Conservation (phyloP, 2,797 vertebrate genomes). For the Protosalanx chinensis region DNA sequence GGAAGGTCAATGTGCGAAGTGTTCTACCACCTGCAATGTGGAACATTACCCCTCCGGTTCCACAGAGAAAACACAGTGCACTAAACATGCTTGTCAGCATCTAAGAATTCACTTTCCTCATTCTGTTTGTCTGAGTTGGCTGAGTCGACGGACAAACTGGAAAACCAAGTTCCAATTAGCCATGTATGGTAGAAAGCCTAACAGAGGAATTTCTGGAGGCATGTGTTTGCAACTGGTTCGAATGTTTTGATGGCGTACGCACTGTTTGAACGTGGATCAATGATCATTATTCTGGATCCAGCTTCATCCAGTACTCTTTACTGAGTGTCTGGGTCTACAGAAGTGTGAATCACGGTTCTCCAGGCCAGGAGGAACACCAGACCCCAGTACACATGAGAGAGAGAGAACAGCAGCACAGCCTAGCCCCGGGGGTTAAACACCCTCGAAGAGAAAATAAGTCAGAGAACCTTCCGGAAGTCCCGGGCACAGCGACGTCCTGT, state of each 20-base stretch:
- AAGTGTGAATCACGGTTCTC: too few species aligned
- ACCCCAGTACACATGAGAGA: background rate
- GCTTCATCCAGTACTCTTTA: background rate
- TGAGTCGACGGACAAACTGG: slow-evolving; percentile 52
- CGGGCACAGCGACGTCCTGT: slow-evolving; percentile 41
- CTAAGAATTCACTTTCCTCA: slow-evolving; percentile 33
- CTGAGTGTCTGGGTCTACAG: background rate
- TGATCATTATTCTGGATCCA: background rate
- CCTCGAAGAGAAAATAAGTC: slow-evolving; percentile 36
- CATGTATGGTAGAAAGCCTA: slow-evolving; percentile 10
- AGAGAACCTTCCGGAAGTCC: slow-evolving; percentile 45
- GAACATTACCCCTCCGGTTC: background rate
- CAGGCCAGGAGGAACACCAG: background rate
- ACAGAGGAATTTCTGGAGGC: slow-evolving; percentile 9
- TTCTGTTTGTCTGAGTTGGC: slow-evolving; percentile 38
- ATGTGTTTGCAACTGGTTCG: background rate
- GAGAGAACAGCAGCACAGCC: background rate
- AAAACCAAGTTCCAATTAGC: slow-evolving; percentile 54
- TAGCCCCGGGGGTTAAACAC: slow-evolving; percentile 19
- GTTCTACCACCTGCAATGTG: slow-evolving; percentile 3
- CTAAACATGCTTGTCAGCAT: slow-evolving; percentile 36
- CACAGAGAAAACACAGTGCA: background rate
- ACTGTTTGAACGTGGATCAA: background rate
- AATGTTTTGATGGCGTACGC: background rate
- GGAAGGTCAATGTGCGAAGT: slow-evolving; percentile 8